Evolutionary conservation across 2,113 vertebrate species (phyloP).

Genomic region (Otolemur garnettii): DNA sequence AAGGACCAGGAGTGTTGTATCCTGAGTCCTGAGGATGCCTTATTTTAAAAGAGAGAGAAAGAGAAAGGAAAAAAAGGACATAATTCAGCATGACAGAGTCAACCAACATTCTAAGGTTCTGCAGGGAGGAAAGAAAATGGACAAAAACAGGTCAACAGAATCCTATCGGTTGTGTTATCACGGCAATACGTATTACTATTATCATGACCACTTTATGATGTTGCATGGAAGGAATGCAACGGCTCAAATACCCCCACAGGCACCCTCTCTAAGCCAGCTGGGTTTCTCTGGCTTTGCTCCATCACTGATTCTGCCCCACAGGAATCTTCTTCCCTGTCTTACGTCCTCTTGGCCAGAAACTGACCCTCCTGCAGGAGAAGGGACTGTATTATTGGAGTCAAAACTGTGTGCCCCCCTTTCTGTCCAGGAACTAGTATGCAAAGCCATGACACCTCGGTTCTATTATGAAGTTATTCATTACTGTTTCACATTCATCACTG

Average conservation of each 20-base stretch:
- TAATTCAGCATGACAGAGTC: not conserved
- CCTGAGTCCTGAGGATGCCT: not conserved
- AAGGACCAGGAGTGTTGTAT: not conserved
- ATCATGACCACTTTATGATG: too few species aligned
- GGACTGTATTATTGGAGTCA: not conserved
- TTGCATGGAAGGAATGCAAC: not conserved
- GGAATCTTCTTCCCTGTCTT: not conserved
- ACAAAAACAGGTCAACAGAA: not conserved
- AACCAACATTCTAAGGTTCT: not conserved
- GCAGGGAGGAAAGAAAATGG: not conserved
- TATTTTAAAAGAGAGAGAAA: not conserved
- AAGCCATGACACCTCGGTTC: not conserved
- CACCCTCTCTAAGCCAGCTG: too few species aligned
- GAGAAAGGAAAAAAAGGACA: not conserved
- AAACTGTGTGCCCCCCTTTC: not conserved
- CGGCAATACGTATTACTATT: not conserved
- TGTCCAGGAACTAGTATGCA: not conserved
- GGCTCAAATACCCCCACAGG: not conserved
- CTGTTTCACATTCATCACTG: slow-evolving; percentile 61
- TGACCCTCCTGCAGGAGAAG: not conserved
- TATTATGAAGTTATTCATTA: slow-evolving; percentile 56
- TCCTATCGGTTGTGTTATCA: not conserved
- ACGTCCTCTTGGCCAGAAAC: not conserved
- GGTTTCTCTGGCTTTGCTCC: not conserved
- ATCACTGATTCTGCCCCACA: fast-evolving